phyloP scores from a whole-genome alignment of 2,888 invertebrate species.

The Rhagium mordax region DNA sequence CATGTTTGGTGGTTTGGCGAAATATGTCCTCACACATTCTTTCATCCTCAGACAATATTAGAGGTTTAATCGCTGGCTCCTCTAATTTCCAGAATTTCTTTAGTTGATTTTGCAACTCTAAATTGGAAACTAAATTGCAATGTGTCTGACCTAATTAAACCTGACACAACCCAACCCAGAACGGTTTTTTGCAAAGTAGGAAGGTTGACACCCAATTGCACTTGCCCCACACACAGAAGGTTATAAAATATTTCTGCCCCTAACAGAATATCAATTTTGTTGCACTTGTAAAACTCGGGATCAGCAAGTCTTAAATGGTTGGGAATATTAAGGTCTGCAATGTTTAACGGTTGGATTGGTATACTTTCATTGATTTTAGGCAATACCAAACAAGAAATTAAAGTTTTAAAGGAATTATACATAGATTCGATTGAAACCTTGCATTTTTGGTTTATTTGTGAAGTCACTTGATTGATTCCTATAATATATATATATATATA shows the following conservation, averaged over 20 bases:
- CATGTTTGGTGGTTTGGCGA: background rate
- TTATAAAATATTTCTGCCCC: too few relatives aligned
- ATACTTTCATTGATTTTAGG: too few relatives aligned
- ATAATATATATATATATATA: too few relatives aligned
- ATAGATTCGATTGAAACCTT: background rate
- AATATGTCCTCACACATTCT: background rate
- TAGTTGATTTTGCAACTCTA: too few relatives aligned
- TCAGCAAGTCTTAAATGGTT: background rate
- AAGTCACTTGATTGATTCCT: background rate
- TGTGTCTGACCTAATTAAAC: background rate
- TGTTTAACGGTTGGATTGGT: too few relatives aligned
- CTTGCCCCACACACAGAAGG: background rate
- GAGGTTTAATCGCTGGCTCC: too few relatives aligned
- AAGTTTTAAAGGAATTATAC: background rate
- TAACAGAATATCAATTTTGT: too few relatives aligned
- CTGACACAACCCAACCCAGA: conserved; percentile 12
- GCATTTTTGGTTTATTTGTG: background rate
- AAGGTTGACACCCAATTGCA: background rate
- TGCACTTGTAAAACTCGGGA: too few relatives aligned
- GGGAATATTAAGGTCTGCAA: background rate
- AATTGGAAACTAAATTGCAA: too few relatives aligned
- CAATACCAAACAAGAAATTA: background rate
- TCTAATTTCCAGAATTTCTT: too few relatives aligned
- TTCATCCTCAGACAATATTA: too few relatives aligned
- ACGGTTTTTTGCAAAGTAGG: background rate